Conservation (phyloP, 92 coral and sea anemone species). For the Nematostella vectensis region DNA sequence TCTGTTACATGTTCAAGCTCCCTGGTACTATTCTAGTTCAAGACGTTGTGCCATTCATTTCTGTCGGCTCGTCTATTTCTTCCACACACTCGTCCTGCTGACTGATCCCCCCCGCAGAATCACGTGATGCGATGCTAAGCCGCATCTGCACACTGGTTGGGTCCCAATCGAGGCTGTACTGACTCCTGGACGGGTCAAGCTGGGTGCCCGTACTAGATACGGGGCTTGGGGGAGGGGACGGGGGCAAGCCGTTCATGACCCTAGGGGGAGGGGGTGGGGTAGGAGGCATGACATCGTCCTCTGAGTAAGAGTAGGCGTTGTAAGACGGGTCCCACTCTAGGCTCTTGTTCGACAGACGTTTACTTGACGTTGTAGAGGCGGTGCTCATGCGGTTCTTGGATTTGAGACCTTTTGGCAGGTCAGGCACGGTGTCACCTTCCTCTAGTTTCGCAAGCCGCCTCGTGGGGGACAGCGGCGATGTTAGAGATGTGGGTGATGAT, state of each 20-base stretch:
- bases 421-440: conserved; percentile 82
- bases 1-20: too few species aligned
- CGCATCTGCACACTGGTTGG: conserved; percentile 99
- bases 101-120: conserved; percentile 50
- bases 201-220: conserved; percentile 41
- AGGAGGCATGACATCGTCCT: conserved; percentile 85
- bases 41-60: too few species aligned
- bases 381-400: conserved; percentile 66
- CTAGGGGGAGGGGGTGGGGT: conserved; percentile 74
- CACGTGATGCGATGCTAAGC: conserved; percentile 81
- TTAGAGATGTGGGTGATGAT: conserved; percentile 17
- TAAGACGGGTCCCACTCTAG: conserved; percentile 94
- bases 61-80: neutral
- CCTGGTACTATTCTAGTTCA: too few species aligned
- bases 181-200: conserved; percentile 63
- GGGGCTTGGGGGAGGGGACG: conserved; percentile 58
- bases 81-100: neutral
- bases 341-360: conserved; percentile 61
- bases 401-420: conserved; percentile 72
- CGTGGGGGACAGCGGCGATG: conserved; percentile 58
- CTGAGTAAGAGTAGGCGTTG: conserved; percentile 64
- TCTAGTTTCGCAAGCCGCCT: conserved; percentile 64
- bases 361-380: conserved; percentile 56
- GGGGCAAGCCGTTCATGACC: conserved; percentile 30
- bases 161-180: conserved; percentile 98